Evolutionary conservation across 2,113 vertebrate species (phyloP).

Genomic region (Noturus placidus): DNA sequence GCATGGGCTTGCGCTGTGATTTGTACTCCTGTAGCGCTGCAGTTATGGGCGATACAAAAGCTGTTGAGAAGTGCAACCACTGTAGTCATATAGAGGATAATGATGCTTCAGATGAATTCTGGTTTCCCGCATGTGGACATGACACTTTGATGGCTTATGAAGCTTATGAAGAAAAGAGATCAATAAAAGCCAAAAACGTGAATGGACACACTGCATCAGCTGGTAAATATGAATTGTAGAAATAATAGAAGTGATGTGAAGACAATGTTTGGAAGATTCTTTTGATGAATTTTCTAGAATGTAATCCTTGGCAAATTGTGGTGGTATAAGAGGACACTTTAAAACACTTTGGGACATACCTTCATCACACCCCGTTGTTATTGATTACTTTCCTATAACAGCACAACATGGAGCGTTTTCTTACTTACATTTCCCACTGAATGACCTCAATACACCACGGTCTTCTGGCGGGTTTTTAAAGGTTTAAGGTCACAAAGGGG

Average conservation of each 20-base stretch:
- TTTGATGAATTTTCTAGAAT: not conserved
- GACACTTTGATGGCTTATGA: constrained; percentile 16
- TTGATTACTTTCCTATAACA: constrained; percentile 5
- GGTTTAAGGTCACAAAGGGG: constrained; percentile 33
- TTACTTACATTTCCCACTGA: constrained; percentile 22
- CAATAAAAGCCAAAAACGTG: not conserved
- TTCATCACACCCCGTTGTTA: not conserved
- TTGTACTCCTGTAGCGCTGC: constrained; percentile 30
- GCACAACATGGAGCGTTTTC: constrained; percentile 23
- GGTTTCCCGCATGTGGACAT: not conserved
- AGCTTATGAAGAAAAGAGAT: constrained; percentile 16
- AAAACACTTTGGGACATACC: not conserved
- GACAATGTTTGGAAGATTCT: not conserved
- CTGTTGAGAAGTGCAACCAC: not conserved
- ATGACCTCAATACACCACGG: constrained; percentile 33
- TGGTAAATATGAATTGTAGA: not conserved
- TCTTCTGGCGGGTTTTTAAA: constrained; percentile 30
- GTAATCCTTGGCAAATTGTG: not conserved
- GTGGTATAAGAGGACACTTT: not conserved
- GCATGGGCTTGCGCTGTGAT: constrained; percentile 43
- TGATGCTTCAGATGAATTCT: constrained; percentile 6
- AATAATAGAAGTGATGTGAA: not conserved
- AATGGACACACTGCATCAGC: not conserved
- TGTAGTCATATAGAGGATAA: constrained; percentile 23
- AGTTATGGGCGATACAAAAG: constrained; percentile 20